Base-by-base conservation (phyloP, 2,797 vertebrate genomes). In the Lutjanus campechanus region DNA sequence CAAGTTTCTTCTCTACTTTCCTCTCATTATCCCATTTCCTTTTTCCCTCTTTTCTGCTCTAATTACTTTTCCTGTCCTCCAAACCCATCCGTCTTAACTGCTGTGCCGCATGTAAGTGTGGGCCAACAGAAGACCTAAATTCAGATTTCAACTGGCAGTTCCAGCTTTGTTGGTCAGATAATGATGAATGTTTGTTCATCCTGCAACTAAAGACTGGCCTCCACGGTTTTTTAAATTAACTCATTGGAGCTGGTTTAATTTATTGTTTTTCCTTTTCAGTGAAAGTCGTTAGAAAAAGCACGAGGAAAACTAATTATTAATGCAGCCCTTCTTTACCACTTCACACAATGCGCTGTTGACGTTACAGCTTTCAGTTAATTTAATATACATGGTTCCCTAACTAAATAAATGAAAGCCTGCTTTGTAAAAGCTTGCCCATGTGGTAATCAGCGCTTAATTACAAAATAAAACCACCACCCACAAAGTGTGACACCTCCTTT, bases 361-460 rank as follows among this genome's bases (percentile, higher is more conserved):
- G 25, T 62, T 65, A 16, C 19, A 0, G 61, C 56, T 67, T 64
- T 81, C 43, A 59, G 59, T 44, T 78, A 56, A 82, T 84, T 77
- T 60, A 81, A 83, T 69, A 82, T 63, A 69, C 60, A 72, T 64
- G 58, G 16, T 60, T 68, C 22, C 40, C 62, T 20, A 70, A 71
- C 76, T 41, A 73, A 83, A 88, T 54, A 76, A 82, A 89, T 65
- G 25, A 85, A 62, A 85, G 77, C 7, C 66, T 53, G 58, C 64
- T 87, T 71, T 76, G 79, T 76, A 67, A 79, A 87, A 87, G 74
- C 78, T 66, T 75, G 54, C 64, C 77, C 55, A 47, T 77, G 72
- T 73, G 79, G 44, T 84, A 83, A 90, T 89, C 65, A 82, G 50
- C n/a, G 64, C 1, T 73, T 88, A 62, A 88, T 89, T 87, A 80